phyloP scores from a whole-genome alignment of 2,888 invertebrate species.

The Hololepta plana region DNA sequence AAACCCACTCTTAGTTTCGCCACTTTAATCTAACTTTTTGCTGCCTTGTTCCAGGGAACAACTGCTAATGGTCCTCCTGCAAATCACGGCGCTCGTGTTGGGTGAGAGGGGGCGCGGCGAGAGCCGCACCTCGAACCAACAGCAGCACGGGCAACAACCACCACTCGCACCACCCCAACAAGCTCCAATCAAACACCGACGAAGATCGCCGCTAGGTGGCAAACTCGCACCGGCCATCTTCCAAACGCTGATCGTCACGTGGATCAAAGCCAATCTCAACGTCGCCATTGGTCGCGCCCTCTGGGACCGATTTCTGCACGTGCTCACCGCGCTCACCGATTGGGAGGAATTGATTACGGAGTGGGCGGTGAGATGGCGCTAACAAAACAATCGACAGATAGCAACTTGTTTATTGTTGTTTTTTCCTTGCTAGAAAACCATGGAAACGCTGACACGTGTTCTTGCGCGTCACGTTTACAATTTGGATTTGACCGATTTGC shows the following conservation, averaged over 20 bases:
- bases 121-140: constrained; percentile 53
- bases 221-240: constrained; percentile 73
- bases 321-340: constrained; percentile 72
- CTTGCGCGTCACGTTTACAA: constrained; percentile 89
- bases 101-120: constrained; percentile 48
- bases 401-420: too few species aligned
- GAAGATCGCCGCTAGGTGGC: constrained; percentile 58
- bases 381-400: too few species aligned
- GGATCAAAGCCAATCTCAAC: constrained; percentile 94
- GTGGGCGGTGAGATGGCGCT: constrained; percentile 79
- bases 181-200: too few species aligned
- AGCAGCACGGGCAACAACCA: too few species aligned
- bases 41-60: constrained; percentile 52
- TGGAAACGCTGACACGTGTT: constrained; percentile 90
- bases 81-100: constrained; percentile 80
- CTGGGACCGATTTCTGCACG: constrained; percentile 85
- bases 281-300: constrained; percentile 66
- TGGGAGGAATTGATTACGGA: constrained; percentile 92
- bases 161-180: too few species aligned
- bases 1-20: too few species aligned
- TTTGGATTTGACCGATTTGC: constrained; percentile 76
- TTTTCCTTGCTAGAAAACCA: constrained; percentile 55
- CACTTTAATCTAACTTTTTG: too few species aligned
- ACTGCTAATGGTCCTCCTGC: constrained; percentile 65
- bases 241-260: constrained; percentile 90